Percentiles rank a stretch among this genome's conserved stretches.
Conservation (phyloP, 1,140 invertebrate species). For the Prorops nasuta region DNA sequence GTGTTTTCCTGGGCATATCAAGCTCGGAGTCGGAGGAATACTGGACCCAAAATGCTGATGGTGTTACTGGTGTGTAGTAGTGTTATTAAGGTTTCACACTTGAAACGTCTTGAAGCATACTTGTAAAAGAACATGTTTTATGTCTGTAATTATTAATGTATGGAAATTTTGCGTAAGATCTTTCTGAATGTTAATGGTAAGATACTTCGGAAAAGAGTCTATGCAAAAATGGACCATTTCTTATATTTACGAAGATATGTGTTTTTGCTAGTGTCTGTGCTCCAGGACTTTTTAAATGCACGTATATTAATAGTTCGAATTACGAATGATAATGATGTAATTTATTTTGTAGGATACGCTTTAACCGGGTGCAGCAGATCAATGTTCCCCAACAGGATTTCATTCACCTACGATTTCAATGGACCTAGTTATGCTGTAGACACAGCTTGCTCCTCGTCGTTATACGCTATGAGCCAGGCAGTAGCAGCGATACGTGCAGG, state of each 20-base stretch:
- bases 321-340: slow-evolving; percentile 76
- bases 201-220: too few species aligned
- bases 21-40: slow-evolving; percentile 82
- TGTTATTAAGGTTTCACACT: background rate
- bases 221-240: too few species aligned
- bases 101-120: background rate
- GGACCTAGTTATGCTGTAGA: slow-evolving; percentile 92
- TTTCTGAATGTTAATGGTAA: too few species aligned
- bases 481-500: slow-evolving; percentile 77
- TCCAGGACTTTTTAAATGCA: too few species aligned
- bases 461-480: slow-evolving; percentile 87
- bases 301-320: too few species aligned
- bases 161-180: too few species aligned
- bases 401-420: slow-evolving; percentile 90
- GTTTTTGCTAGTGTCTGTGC: too few species aligned
- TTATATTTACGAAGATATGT: too few species aligned
- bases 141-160: background rate
- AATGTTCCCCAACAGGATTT: slow-evolving; percentile 96
- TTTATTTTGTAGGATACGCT: slow-evolving; percentile 74
- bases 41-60: slow-evolving; percentile 72
- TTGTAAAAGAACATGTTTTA: background rate
- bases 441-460: slow-evolving; percentile 92
- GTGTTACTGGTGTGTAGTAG: slow-evolving; percentile 68
- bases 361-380: slow-evolving; percentile 88
- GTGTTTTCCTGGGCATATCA: slow-evolving; percentile 88